phyloP scores from a whole-genome alignment of 2,888 invertebrate species.

The Caradrina clavipalpis region DNA sequence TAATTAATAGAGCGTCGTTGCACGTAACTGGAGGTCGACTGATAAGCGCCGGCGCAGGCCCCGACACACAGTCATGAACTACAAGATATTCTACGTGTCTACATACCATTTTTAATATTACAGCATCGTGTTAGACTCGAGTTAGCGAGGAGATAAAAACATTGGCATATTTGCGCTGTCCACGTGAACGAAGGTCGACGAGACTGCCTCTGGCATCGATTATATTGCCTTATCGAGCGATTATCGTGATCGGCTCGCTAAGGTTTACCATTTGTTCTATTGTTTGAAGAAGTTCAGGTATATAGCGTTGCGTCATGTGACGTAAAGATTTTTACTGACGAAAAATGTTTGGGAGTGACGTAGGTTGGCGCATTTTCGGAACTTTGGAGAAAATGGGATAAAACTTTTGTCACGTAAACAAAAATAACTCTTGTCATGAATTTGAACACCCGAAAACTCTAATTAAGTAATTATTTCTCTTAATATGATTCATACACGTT shows the following conservation, averaged over 20 bases:
- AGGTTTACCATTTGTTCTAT: conserved; percentile 50
- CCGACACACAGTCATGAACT: conserved; percentile 69
- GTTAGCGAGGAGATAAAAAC: conserved; percentile 69
- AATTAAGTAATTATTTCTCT: background rate
- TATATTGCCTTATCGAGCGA: conserved; percentile 57
- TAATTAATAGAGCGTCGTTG: conserved; percentile 62
- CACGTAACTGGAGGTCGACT: conserved; percentile 78
- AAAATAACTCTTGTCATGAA: background rate
- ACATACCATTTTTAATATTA: conserved; percentile 64
- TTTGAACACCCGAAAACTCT: background rate
- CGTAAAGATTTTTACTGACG: conserved; percentile 43
- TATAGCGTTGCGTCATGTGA: conserved; percentile 45
- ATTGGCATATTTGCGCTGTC: conserved; percentile 60
- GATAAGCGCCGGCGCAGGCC: conserved; percentile 81
- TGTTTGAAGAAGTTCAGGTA: conserved; percentile 51
- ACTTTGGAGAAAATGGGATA: background rate
- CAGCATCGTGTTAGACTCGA: conserved; percentile 62
- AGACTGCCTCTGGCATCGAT: conserved; percentile 50
- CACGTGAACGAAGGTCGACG: conserved; percentile 61
- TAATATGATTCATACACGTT: background rate
- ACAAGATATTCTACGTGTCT: conserved; percentile 65
- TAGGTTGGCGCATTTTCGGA: background rate
- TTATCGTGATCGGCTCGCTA: conserved; percentile 54
- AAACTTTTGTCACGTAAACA: background rate
- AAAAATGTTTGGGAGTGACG: conserved; percentile 9